phyloP scores from a whole-genome alignment of 2,797 vertebrate species.

The Sorex maritimensis region DNA sequence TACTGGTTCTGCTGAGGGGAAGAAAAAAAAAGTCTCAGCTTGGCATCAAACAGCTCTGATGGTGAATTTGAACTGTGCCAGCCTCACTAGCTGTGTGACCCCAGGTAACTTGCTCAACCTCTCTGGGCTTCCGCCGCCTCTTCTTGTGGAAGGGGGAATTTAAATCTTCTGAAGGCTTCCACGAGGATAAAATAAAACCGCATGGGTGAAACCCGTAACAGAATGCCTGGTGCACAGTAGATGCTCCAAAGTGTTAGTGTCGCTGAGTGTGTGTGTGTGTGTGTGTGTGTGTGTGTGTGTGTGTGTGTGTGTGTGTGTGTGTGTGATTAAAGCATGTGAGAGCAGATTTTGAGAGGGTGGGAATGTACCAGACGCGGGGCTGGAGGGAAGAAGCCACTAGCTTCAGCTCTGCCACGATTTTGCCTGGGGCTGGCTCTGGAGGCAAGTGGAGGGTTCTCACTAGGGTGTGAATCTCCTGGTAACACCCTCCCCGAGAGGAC shows the following conservation, averaged over 20 bases:
- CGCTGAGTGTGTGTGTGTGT: constrained; percentile 55
- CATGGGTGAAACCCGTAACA: constrained; percentile 50
- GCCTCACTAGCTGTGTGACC: neutral
- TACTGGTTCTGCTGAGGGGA: neutral
- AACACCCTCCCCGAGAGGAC: neutral
- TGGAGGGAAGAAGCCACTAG: constrained; percentile 30
- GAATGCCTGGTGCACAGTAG: constrained; percentile 52
- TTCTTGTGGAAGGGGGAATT: constrained; percentile 13
- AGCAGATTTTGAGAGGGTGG: constrained; percentile 71
- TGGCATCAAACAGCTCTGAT: neutral
- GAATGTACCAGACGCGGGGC: constrained; percentile 28
- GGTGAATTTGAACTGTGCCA: neutral
- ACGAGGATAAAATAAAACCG: constrained; percentile 59
- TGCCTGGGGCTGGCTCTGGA: constrained; percentile 73
- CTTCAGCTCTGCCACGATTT: constrained; percentile 33
- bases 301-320: constrained; percentile 63
- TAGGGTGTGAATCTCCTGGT: neutral
- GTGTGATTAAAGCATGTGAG: constrained; percentile 67
- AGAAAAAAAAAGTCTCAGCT: neutral
- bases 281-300: constrained; percentile 71
- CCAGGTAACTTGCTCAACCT: neutral
- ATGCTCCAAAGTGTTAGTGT: constrained; percentile 60
- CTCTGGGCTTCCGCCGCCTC: constrained; percentile 6
- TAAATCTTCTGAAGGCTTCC: constrained; percentile 17
- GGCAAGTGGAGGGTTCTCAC: constrained; percentile 57